phyloP scores from a whole-genome alignment of 2,888 invertebrate genomes.

The Adelphocoris suturalis region DNA sequence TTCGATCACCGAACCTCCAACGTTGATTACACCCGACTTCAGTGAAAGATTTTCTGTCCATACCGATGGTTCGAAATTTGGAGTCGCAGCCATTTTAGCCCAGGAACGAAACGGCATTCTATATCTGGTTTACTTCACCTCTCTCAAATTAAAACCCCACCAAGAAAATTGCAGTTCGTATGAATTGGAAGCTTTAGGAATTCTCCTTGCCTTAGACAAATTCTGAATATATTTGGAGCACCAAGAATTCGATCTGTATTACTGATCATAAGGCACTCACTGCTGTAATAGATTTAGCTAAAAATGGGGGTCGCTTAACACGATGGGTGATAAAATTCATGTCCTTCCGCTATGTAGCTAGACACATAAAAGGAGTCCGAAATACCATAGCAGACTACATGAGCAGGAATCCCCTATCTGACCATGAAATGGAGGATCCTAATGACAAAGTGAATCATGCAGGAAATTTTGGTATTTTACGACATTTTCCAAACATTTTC shows the following conservation, averaged over 20 bases:
- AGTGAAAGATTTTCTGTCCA: conserved; percentile 1
- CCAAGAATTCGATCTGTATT: conserved; percentile 20
- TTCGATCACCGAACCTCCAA: conserved; percentile 38
- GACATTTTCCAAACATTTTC: conserved; percentile 54
- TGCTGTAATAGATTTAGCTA: conserved; percentile 5
- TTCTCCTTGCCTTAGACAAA: conserved; percentile 27
- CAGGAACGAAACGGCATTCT: conserved; percentile 47
- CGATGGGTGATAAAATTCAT: conserved; percentile 17
- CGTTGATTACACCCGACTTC: conserved; percentile 11
- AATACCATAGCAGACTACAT: conserved; percentile 32
- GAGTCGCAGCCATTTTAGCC: conserved; percentile 48
- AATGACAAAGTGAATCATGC: too few relatives aligned
- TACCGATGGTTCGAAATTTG: conserved; percentile 48
- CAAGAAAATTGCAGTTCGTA: conserved; percentile 19
- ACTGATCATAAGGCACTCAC: conserved; percentile 34
- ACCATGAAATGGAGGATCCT: conserved; percentile 28
- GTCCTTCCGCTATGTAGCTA: conserved; percentile 21
- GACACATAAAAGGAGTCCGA: conserved; percentile 46
- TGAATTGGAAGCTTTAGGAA: conserved; percentile 13
- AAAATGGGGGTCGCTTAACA: conserved; percentile 23
- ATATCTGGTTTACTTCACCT: conserved; percentile 25
- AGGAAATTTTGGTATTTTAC: too few relatives aligned
- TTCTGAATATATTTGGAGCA: conserved; percentile 42
- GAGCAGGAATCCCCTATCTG: conserved; percentile 28
- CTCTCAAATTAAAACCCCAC: conserved; percentile 6